A percentile compares a stretch with the other conserved stretches of the same genome.
phyloP scores from a whole-genome alignment of 2,113 vertebrate species.

The Calonectris borealis region DNA sequence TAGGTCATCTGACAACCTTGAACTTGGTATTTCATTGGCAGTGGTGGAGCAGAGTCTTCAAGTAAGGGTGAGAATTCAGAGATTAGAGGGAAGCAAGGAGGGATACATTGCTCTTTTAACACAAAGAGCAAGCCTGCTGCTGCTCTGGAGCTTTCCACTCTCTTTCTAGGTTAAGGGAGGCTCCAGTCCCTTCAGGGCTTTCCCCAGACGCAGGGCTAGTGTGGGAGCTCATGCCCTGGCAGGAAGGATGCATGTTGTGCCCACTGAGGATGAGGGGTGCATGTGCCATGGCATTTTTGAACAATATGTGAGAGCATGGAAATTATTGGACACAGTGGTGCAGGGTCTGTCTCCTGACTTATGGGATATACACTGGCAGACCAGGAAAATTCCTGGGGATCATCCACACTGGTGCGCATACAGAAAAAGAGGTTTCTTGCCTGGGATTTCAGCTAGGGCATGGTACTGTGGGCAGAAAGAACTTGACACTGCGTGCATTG shows the following conservation, averaged over 20 bases:
- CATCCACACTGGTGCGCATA: conserved; percentile 51
- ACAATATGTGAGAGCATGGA: not conserved
- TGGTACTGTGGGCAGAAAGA: not conserved
- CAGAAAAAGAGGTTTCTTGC: conserved; percentile 48
- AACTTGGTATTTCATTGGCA: not conserved
- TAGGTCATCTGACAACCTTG: not conserved
- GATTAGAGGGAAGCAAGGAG: not conserved
- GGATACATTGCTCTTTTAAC: not conserved
- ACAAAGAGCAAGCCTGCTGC: not conserved
- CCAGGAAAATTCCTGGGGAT: conserved; percentile 43
- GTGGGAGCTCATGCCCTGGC: not conserved
- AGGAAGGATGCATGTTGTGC: not conserved
- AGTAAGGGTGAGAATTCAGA: not conserved
- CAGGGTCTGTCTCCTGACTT: not conserved
- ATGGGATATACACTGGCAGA: not conserved
- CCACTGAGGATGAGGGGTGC: not conserved
- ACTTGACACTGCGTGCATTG: conserved; percentile 33
- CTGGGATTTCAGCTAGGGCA: conserved; percentile 19
- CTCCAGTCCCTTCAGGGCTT: not conserved
- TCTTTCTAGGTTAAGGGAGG: not conserved
- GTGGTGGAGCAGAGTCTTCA: not conserved
- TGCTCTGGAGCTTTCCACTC: not conserved
- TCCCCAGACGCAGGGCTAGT: not conserved
- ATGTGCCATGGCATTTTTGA: not conserved
- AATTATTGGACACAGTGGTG: not conserved